These are phyloP conservation scores for Mastigias papua DNA, from an alignment of 30 jellyfish, hydroid and myxozoan genomes.

Conservation along the genomic window DNA sequence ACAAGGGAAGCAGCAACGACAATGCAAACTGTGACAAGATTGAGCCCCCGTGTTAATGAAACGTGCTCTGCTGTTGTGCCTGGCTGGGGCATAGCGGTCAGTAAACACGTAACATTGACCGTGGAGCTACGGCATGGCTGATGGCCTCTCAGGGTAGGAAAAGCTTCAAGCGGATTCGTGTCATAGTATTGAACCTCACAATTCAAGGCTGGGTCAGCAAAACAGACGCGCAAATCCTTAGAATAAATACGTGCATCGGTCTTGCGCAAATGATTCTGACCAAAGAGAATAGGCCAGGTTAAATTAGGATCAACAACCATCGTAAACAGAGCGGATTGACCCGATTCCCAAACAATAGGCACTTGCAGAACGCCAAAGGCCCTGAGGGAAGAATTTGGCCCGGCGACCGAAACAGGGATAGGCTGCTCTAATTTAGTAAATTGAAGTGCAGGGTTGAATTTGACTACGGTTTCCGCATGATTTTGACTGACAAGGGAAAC, in stretches of 20 bases:
- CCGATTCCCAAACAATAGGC: constrained; percentile 42
- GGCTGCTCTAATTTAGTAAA: constrained; percentile 51
- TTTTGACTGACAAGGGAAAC: constrained; percentile 48
- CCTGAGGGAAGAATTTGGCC: not conserved
- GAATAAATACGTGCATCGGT: constrained; percentile 57
- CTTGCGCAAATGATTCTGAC: constrained; percentile 59
- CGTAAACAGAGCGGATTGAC: constrained; percentile 10
- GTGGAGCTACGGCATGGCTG: not conserved
- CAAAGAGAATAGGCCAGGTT: constrained; percentile 64
- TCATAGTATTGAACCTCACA: constrained; percentile 43
- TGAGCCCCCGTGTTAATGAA: constrained; percentile 5
- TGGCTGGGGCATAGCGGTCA: not conserved
- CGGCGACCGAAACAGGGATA: constrained; percentile 57
- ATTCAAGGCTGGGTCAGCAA: constrained; percentile 38
- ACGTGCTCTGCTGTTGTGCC: not conserved
- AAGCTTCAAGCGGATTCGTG: constrained; percentile 19
- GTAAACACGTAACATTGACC: too few species aligned
- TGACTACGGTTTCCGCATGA: constrained; percentile 41
- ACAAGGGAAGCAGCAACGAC: not conserved
- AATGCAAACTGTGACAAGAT: constrained; percentile 7
- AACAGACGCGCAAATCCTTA: constrained; percentile 30
- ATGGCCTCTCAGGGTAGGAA: not conserved
- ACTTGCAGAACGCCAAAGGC: constrained; percentile 47
- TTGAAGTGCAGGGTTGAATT: constrained; percentile 9
- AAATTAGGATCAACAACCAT: constrained; percentile 54